phyloP scores from a whole-genome alignment of 1,140 invertebrate species.

The Cotesia chilonis region DNA sequence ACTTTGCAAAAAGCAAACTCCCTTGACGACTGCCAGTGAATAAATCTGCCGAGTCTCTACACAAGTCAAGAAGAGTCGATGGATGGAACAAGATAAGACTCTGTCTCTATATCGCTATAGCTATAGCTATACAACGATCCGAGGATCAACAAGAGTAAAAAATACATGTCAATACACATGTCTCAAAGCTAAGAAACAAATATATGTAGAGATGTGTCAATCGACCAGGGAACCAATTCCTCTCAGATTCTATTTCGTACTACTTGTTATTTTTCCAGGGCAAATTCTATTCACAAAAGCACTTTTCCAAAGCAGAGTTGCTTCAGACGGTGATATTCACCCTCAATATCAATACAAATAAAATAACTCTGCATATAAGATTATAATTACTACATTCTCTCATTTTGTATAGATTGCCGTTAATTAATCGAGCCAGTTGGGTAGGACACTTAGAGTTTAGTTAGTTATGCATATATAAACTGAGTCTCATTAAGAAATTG shows the following conservation, averaged over 20 bases:
- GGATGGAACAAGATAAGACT: constrained; percentile 7
- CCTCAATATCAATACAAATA: not conserved
- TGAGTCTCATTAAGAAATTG: not conserved
- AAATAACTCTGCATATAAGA: not conserved
- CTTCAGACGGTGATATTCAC: not conserved
- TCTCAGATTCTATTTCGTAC: constrained; percentile 23
- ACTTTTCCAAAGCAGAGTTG: not conserved
- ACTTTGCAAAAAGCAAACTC: not conserved
- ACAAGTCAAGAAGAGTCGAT: constrained; percentile 8
- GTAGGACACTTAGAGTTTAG: no score
- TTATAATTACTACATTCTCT: no score
- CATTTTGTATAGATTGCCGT: no score
- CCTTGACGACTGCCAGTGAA: constrained; percentile 23
- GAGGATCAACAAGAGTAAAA: not conserved
- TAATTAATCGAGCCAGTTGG: no score
- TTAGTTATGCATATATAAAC: no score
- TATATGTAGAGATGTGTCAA: constrained; percentile 26
- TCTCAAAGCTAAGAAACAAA: not conserved
- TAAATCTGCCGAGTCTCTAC: constrained; percentile 21
- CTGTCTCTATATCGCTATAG: no score
- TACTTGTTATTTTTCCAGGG: constrained; percentile 26
- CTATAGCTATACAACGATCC: no score
- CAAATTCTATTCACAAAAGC: not conserved
- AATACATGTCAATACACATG: not conserved
- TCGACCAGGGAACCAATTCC: constrained; percentile 34